phyloP scores from a whole-genome alignment of 2,113 vertebrate species.

The Glaucomys volans region DNA sequence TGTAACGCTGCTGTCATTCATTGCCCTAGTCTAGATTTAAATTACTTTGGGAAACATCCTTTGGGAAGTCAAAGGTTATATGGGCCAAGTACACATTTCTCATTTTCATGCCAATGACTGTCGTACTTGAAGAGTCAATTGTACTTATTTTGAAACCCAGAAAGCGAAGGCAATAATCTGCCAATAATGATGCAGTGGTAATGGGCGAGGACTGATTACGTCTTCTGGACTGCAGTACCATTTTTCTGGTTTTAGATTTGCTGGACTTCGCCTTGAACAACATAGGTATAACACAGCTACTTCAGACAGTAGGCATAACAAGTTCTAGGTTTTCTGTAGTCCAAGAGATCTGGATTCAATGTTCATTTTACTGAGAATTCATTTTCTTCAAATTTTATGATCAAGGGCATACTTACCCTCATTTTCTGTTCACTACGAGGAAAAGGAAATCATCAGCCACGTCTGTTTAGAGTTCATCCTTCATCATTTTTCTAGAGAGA shows the following conservation, averaged over 20 bases:
- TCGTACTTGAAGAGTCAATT: slow-evolving; percentile 81
- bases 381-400: slow-evolving; percentile 47
- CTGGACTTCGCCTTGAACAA: slow-evolving; percentile 54
- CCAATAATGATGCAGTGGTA: slow-evolving; percentile 67
- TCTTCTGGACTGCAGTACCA: slow-evolving; percentile 69
- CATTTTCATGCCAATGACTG: slow-evolving; percentile 81
- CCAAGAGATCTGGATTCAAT: neutral
- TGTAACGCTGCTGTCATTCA: slow-evolving; percentile 60
- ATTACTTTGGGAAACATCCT: slow-evolving; percentile 80
- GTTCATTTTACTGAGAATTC: neutral
- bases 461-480: slow-evolving; percentile 47
- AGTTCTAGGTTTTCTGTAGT: slow-evolving; percentile 19
- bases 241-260: slow-evolving; percentile 62
- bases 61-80: slow-evolving; percentile 70
- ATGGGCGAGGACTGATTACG: slow-evolving; percentile 67
- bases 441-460: slow-evolving; percentile 43
- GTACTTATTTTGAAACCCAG: slow-evolving; percentile 73
- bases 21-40: slow-evolving; percentile 65
- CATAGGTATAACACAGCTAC: neutral
- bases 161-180: slow-evolving; percentile 79
- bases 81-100: slow-evolving; percentile 57
- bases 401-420: neutral
- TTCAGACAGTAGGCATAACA: neutral
- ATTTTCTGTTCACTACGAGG: slow-evolving; percentile 19
- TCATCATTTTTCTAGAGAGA: slow-evolving; percentile 52